Evolutionary conservation across 2,888 invertebrate species (phyloP).

Genomic region (Baronia brevicornis): DNA sequence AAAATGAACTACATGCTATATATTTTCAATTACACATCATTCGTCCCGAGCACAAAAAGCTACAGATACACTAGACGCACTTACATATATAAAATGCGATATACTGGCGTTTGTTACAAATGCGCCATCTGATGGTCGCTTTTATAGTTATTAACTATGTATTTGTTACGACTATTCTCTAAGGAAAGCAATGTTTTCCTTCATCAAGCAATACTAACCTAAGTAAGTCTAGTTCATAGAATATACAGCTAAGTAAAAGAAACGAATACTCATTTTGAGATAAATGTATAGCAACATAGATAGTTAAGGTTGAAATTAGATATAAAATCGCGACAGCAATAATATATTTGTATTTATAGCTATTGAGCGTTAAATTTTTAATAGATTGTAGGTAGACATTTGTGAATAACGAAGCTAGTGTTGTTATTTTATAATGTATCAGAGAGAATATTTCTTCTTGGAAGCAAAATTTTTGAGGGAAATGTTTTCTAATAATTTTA

Average conservation of each 20-base stretch:
- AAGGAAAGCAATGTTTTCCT: conserved; percentile 64
- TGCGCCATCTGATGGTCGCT: conserved; percentile 64
- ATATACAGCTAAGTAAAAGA: conserved; percentile 52
- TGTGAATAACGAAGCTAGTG: conserved; percentile 65
- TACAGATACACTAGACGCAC: no score
- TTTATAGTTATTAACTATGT: conserved; percentile 41
- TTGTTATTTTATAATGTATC: conserved; percentile 64
- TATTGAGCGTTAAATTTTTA: conserved; percentile 73
- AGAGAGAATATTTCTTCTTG: conserved; percentile 54
- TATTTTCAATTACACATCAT: no score
- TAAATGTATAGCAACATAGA: conserved; percentile 56
- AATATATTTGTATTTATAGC: conserved; percentile 75
- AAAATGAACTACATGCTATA: no score
- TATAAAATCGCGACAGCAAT: conserved; percentile 70
- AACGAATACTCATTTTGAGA: conserved; percentile 71
- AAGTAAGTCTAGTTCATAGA: conserved; percentile 53
- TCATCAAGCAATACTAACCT: conserved; percentile 72
- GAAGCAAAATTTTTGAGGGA: conserved; percentile 28
- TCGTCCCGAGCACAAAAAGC: no score
- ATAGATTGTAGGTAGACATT: conserved; percentile 68
- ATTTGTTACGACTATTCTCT: conserved; percentile 52
- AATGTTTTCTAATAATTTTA: conserved; percentile 22
- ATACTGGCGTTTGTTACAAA: conserved; percentile 45
- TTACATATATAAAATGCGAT: no score
- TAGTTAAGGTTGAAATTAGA: conserved; percentile 43